Evolutionary conservation across 2,113 vertebrate genomes (phyloP).

Genomic region (Callithrix jacchus): DNA sequence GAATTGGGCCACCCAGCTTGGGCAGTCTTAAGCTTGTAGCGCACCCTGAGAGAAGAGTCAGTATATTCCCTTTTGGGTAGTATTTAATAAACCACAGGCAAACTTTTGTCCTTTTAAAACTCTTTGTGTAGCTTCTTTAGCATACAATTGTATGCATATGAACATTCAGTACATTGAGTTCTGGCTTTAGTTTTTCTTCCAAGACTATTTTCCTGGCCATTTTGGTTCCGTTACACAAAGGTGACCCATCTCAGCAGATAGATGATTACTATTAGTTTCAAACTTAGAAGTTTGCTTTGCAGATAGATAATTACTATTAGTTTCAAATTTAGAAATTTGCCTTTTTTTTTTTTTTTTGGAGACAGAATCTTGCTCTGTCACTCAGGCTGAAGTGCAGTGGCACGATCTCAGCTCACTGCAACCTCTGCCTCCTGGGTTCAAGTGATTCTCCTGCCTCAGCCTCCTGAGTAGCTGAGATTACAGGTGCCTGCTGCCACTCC

Average conservation of each 20-base stretch:
- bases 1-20: background rate
- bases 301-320: background rate
- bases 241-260: background rate
- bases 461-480: no score
- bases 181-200: background rate
- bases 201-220: background rate
- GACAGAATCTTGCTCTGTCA: no score
- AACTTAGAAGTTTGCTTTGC: background rate
- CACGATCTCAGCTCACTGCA: no score
- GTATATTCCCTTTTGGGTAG: background rate
- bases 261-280: background rate
- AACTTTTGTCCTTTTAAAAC: background rate
- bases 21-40: background rate
- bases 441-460: no score
- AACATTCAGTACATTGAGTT: background rate
- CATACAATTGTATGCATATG: background rate
- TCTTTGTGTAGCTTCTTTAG: background rate
- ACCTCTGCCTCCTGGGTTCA: no score
- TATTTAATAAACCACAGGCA: background rate
- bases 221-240: background rate
- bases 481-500: no score
- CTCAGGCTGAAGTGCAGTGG: no score
- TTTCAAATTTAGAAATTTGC: background rate
- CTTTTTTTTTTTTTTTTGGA: no score
- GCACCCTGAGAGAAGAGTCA: no score